Base-by-base conservation (phyloP, 2,113 vertebrate species). In the Zosterops hypoxanthus region DNA sequence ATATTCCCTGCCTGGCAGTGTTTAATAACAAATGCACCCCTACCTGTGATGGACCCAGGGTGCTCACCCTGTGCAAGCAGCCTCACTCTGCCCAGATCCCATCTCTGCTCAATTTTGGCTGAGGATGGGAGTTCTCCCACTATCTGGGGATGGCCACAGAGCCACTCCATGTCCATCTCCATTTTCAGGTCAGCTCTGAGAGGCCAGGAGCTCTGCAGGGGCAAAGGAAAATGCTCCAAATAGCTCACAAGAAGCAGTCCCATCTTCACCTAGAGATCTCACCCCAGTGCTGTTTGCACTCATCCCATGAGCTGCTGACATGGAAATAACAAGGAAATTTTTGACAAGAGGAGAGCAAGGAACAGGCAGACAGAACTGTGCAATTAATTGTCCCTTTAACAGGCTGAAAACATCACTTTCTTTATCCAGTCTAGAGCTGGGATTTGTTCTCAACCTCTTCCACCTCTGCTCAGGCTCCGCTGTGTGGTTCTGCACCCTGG, bases 311-410 rank as follows among this genome's bases (percentile, higher is more conserved):
- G 9, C 65, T 60, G 64, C 18, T 89, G 78, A 92, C 61, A 5
- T 22, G 55, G 63, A 79, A 88, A 59, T 86, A 88, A 53, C 86
- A 81, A 82, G 78, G 56, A 73, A 71, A 69, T 80, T 89, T 95
- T 95, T 79, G 91, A 82, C 78, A 78, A 88, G 61, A 86, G 69
- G 57, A 71, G 47, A 76, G 44, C 31, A 77, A 91, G 82, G 85
- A 97, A 70, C 60, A 92, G 75, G 65, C 72, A 57, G 61, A 82
- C 79, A 93, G 79, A 88, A 69, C 83, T 14, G 46, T 79, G 88
- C 36, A 80, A 90, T 83, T 90, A 91, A 88, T 78, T 41, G 50
- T 59, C n/a, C 5, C 3, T 78, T 71, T 92, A 79, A 55, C 50
- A 84, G 87, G 81, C 59, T 81, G 55, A 85, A 81, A 95, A 71